phyloP scores from a whole-genome alignment of 2,797 vertebrate species.

The Phalloptychus januarius region DNA sequence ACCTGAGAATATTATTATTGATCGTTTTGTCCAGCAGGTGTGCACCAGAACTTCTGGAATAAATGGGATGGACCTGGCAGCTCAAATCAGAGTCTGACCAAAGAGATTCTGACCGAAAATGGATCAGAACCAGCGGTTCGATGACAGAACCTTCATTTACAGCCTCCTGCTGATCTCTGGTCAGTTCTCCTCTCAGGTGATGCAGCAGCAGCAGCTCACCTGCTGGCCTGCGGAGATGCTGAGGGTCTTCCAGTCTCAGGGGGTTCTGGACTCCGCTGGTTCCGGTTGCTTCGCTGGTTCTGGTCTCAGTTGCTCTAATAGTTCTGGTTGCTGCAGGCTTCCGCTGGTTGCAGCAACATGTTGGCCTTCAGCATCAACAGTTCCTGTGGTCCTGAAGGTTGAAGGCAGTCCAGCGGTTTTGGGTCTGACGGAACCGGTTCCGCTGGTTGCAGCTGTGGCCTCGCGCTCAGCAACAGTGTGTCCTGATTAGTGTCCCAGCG shows the following conservation, averaged over 20 bases:
- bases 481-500: not conserved
- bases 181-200: not conserved
- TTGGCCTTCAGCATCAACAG: constrained; percentile 1
- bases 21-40: not conserved
- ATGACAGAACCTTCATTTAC: not conserved
- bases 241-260: not conserved
- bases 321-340: not conserved
- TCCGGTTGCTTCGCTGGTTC: not conserved
- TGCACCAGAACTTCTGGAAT: not conserved
- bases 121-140: not conserved
- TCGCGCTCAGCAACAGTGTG: constrained; percentile 4
- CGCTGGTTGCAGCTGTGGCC: not conserved
- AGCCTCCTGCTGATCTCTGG: not conserved
- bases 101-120: not conserved
- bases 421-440: not conserved
- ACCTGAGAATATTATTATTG: not conserved
- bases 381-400: not conserved
- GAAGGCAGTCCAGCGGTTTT: not conserved
- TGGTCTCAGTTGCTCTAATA: not conserved
- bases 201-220: constrained; percentile 22
- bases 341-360: constrained; percentile 27
- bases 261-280: too few species aligned
- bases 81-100: not conserved
- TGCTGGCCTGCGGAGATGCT: constrained; percentile 17
- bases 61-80: too few species aligned